Conservation (phyloP, 2,888 invertebrate species). For the Zygaena filipendulae region DNA sequence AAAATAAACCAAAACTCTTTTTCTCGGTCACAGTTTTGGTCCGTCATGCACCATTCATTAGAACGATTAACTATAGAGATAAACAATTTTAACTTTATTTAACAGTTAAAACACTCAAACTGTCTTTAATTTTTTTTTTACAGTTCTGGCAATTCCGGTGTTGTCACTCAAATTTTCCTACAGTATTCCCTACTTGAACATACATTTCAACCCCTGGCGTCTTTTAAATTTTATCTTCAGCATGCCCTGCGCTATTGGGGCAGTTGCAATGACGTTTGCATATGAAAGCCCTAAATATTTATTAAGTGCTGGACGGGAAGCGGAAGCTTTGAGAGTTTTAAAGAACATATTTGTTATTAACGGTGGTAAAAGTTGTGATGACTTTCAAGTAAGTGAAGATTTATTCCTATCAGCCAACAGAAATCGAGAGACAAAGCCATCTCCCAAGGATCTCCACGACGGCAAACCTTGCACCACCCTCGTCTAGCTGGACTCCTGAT, state of each 20-base stretch:
- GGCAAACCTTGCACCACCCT: too few relatives aligned
- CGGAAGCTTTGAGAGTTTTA: conserved; percentile 62
- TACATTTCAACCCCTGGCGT: conserved; percentile 79
- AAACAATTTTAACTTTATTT: too few relatives aligned
- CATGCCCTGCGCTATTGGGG: conserved; percentile 70
- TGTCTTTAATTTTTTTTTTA: too few relatives aligned
- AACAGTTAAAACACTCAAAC: too few relatives aligned
- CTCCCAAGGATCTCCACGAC: too few relatives aligned
- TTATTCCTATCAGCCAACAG: background rate
- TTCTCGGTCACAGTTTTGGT: too few relatives aligned
- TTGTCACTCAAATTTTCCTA: conserved; percentile 67
- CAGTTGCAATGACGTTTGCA: conserved; percentile 58
- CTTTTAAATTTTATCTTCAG: conserved; percentile 72
- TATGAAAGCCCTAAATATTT: conserved; percentile 85
- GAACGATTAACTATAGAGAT: too few relatives aligned
- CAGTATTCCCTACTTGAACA: conserved; percentile 43
- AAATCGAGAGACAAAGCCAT: background rate
- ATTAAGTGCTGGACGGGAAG: conserved; percentile 62
- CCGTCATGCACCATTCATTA: too few relatives aligned
- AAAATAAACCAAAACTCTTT: too few relatives aligned
- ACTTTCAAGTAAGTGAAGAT: conserved; percentile 29
- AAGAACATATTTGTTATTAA: conserved; percentile 37
- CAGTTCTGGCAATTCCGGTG: conserved; percentile 74
- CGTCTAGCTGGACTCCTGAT: too few relatives aligned
- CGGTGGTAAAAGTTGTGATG: conserved; percentile 28